Percentiles rank a stretch among this genome's conserved stretches.
These are phyloP conservation scores for Pristionchus exspectatus DNA, from an alignment of 2,888 invertebrate species.

Conservation along the genomic window DNA sequence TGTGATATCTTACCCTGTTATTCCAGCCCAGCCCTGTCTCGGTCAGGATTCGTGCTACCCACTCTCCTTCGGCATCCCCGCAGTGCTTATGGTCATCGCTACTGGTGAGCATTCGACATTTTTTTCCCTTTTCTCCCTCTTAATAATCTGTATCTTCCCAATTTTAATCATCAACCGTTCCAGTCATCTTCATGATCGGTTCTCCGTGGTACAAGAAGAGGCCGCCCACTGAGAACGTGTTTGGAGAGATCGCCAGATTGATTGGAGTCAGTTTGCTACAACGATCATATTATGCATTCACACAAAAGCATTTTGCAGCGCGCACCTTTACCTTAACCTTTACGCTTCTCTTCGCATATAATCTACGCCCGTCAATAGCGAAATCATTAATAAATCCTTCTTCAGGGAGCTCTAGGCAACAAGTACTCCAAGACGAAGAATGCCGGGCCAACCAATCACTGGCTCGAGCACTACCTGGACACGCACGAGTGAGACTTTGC, in stretches of 20 bases:
- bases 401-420: slow-evolving; percentile 71
- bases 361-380: too few relatives aligned
- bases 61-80: slow-evolving; percentile 92
- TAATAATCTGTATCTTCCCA: too few relatives aligned
- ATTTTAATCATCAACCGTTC: too few relatives aligned
- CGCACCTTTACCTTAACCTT: too few relatives aligned
- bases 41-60: slow-evolving; percentile 87
- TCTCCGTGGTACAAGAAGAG: slow-evolving; percentile 87
- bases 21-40: slow-evolving; percentile 71
- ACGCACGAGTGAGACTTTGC: slow-evolving; percentile 38
- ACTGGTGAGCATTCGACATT: slow-evolving; percentile 80
- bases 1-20: not conserved
- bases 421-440: slow-evolving; percentile 59
- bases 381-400: too few relatives aligned
- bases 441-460: slow-evolving; percentile 66
- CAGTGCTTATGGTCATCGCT: slow-evolving; percentile 89
- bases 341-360: too few relatives aligned
- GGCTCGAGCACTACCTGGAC: slow-evolving; percentile 73
- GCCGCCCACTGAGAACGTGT: slow-evolving; percentile 89
- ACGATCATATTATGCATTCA: not conserved
- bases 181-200: slow-evolving; percentile 88
- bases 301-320: too few relatives aligned
- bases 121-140: not conserved
- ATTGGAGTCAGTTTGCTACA: slow-evolving; percentile 85
- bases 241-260: slow-evolving; percentile 87